A percentile compares a stretch with the other conserved stretches of the same genome.
phyloP scores from a whole-genome alignment of 2,113 vertebrate genomes.

The Nibea coibor region DNA sequence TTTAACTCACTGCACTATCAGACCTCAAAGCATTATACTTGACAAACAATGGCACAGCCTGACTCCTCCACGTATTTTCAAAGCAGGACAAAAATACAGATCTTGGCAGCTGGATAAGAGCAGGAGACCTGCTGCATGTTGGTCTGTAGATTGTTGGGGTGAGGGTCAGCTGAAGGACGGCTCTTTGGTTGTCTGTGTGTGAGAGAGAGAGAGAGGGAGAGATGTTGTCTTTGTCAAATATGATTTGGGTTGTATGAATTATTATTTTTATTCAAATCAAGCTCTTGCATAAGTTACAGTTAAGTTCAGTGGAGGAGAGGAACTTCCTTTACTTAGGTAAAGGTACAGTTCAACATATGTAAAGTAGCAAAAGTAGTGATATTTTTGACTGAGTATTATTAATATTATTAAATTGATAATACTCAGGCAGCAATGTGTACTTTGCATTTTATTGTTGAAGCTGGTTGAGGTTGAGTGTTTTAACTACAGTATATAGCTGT shows the following conservation, averaged over 20 bases:
- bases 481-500: neutral
- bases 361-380: neutral
- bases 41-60: constrained; percentile 56
- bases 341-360: too few species aligned
- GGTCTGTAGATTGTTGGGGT: constrained; percentile 36
- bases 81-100: constrained; percentile 50
- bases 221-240: neutral
- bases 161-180: constrained; percentile 51
- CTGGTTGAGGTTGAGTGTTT: too few species aligned
- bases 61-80: constrained; percentile 57
- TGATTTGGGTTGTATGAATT: neutral
- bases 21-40: constrained; percentile 36
- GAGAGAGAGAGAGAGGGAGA: constrained; percentile 5
- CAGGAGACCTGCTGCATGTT: constrained; percentile 34
- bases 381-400: neutral
- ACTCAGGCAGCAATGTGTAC: neutral
- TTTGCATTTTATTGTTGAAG: neutral
- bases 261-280: neutral
- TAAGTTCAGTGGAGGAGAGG: neutral
- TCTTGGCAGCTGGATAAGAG: constrained; percentile 62
- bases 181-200: constrained; percentile 39
- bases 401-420: neutral
- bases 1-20: constrained; percentile 24
- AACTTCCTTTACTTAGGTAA: too few species aligned
- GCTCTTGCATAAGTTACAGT: neutral